These are phyloP conservation scores for Bovichtus diacanthus DNA, from an alignment of 2,797 vertebrate species.

Conservation along the genomic window DNA sequence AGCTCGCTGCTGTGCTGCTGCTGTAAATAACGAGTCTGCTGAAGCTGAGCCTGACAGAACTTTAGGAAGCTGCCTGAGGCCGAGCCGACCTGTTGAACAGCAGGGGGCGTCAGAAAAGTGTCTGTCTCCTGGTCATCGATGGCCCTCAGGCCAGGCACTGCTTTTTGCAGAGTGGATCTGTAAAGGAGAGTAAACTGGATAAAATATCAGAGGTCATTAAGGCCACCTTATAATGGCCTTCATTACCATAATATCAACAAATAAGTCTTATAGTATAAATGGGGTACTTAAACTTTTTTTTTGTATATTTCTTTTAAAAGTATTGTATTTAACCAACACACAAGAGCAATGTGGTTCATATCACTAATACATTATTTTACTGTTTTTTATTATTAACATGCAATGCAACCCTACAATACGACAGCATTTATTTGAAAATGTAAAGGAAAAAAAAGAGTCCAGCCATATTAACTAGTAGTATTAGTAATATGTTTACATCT, in stretches of 20 bases:
- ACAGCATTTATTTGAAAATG: not conserved
- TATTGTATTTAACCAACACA: not conserved
- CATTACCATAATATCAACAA: not conserved
- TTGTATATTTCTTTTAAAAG: not conserved
- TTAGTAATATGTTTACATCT: not conserved
- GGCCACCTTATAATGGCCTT: not conserved
- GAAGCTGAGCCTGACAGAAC: conserved; percentile 89
- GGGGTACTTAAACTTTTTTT: accelerated
- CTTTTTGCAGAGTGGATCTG: conserved; percentile 84
- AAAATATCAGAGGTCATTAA: not conserved
- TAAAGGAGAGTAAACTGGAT: conserved; percentile 7
- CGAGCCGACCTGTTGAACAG: conserved; percentile 50
- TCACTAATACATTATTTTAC: not conserved
- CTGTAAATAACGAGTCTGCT: conserved; percentile 78
- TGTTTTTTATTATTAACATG: not conserved
- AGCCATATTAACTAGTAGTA: no score
- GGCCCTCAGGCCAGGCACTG: conserved; percentile 82
- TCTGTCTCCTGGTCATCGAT: conserved; percentile 81
- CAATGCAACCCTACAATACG: not conserved
- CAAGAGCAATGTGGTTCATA: not conserved
- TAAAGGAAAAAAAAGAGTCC: not conserved
- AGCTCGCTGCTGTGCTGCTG: conserved; percentile 74
- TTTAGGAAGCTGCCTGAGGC: conserved; percentile 79
- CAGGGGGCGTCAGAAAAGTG: conserved; percentile 44
- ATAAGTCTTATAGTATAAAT: not conserved